phyloP scores from a whole-genome alignment of 92 coral and sea anemone genomes.

The Zoanthus sansibaricus region DNA sequence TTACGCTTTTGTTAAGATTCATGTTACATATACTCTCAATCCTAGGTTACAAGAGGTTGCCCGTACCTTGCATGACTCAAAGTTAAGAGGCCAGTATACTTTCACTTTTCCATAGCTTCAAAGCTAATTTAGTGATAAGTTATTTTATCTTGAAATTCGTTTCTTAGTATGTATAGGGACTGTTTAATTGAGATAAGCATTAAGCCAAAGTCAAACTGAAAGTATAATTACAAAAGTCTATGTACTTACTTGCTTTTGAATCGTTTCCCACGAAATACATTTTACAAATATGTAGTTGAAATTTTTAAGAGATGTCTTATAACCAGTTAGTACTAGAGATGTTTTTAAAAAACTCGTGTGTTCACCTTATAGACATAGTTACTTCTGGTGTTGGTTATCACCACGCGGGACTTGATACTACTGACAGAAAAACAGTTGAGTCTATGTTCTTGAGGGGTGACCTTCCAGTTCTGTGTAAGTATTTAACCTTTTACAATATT shows the following conservation, averaged over 20 bases:
- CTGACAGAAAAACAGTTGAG: slow-evolving; percentile 87
- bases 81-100: slow-evolving; percentile 80
- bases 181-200: too few species aligned
- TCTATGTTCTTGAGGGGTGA: slow-evolving; percentile 91
- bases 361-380: slow-evolving; percentile 73
- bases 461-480: slow-evolving; percentile 93
- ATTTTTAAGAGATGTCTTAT: too few species aligned
- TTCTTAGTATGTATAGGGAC: background rate
- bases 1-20: too few species aligned
- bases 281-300: too few species aligned
- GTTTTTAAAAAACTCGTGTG: background rate
- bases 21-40: background rate
- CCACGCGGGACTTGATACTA: slow-evolving; percentile 94
- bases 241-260: too few species aligned
- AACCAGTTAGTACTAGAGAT: background rate
- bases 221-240: too few species aligned
- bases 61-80: slow-evolving; percentile 93
- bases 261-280: too few species aligned
- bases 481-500: background rate
- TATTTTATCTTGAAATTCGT: background rate
- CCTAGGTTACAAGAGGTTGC: slow-evolving; percentile 87
- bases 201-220: too few species aligned
- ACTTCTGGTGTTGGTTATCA: slow-evolving; percentile 98
- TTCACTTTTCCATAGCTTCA: background rate
- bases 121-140: background rate